A percentile compares a stretch with the other conserved stretches of the same genome.
These are phyloP conservation scores for Ischnus inquisitorius DNA, from an alignment of 2,888 invertebrate genomes.

Conservation along the genomic window DNA sequence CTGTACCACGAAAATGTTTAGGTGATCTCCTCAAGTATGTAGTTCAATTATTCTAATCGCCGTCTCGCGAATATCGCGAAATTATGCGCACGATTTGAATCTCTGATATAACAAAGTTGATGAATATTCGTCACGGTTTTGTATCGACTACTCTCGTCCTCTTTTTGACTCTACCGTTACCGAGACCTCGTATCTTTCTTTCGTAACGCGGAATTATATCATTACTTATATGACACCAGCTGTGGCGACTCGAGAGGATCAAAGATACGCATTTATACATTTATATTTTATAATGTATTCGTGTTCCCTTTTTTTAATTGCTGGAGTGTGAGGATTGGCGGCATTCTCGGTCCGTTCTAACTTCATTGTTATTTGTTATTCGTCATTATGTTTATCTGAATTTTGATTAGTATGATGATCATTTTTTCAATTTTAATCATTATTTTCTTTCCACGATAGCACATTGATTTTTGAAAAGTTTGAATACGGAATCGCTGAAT, in stretches of 20 bases:
- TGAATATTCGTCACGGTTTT: background rate
- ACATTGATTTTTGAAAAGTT: too few relatives aligned
- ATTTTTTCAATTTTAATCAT: too few relatives aligned
- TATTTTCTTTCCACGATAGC: too few relatives aligned
- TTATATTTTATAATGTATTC: background rate
- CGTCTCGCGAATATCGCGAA: background rate
- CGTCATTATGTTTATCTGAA: too few relatives aligned
- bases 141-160: background rate
- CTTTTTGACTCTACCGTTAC: background rate
- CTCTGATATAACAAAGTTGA: background rate
- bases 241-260: slow-evolving; percentile 32
- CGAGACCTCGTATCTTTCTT: background rate
- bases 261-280: background rate
- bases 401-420: too few relatives aligned
- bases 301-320: too few relatives aligned
- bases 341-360: too few relatives aligned
- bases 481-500: too few relatives aligned
- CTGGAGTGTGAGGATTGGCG: too few relatives aligned
- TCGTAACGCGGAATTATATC: slow-evolving; percentile 8
- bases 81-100: background rate
- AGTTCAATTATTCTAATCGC: slow-evolving; percentile 56
- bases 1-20: slow-evolving; percentile 12
- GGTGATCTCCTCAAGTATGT: slow-evolving; percentile 49
- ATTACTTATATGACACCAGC: slow-evolving; percentile 21
- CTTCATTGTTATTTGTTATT: too few relatives aligned